Conservation (phyloP, 2,888 invertebrate species). For the Sesamia inferens region DNA sequence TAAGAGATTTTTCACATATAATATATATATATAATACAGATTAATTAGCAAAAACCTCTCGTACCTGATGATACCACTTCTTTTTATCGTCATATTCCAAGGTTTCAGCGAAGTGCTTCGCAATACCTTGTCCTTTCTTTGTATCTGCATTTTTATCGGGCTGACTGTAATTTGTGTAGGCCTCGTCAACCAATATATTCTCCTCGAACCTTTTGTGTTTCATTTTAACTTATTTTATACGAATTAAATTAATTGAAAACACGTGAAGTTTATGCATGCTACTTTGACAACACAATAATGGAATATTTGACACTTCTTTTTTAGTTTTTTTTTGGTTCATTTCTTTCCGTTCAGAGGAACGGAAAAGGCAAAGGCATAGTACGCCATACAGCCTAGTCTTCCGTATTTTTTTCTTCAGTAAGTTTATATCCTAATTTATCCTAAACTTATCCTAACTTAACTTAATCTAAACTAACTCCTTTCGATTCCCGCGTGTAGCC, state of each 20-base stretch:
- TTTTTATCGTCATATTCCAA: constrained; percentile 88
- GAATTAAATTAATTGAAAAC: constrained; percentile 52
- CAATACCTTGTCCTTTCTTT: constrained; percentile 85
- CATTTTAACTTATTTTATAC: constrained; percentile 73
- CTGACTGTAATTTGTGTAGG: constrained; percentile 85
- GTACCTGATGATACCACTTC: constrained; percentile 92
- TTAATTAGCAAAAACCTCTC: not conserved
- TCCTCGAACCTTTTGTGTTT: constrained; percentile 89
- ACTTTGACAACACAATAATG: constrained; percentile 52
- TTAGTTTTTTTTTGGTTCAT: too few species aligned
- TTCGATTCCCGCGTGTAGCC: too few species aligned
- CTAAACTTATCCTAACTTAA: too few species aligned
- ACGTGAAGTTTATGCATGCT: constrained; percentile 69
- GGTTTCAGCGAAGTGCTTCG: constrained; percentile 86
- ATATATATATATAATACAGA: not conserved
- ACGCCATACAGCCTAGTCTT: too few species aligned
- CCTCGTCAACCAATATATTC: constrained; percentile 86
- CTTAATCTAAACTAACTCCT: too few species aligned
- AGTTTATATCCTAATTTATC: too few species aligned
- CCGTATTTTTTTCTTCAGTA: too few species aligned
- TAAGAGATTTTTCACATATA: rapidly evolving
- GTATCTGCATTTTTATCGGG: constrained; percentile 85
- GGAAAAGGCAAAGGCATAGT: too few species aligned
- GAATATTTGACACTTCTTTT: not conserved
- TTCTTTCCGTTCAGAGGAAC: too few species aligned